Conservation (phyloP, 2,113 vertebrate genomes). For the Sminthopsis crassicaudata region DNA sequence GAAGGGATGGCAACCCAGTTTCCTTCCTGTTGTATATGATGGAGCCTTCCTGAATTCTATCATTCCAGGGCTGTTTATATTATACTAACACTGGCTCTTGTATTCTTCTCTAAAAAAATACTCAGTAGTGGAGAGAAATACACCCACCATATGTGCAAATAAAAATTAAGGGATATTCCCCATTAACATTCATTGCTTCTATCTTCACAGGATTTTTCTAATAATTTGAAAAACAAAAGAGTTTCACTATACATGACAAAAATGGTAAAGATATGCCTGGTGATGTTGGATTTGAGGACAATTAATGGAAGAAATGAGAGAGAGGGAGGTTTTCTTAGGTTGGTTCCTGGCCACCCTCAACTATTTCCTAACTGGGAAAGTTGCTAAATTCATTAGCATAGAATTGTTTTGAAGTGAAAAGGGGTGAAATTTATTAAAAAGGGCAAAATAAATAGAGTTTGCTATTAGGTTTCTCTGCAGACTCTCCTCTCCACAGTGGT, state of each 20-base stretch:
- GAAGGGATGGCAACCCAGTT: neutral
- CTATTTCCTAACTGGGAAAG: neutral
- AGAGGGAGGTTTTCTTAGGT: neutral
- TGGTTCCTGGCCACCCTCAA: neutral
- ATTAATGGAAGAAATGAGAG: neutral
- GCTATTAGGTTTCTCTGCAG: constrained; percentile 9
- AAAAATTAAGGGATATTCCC: neutral
- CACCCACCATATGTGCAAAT: neutral
- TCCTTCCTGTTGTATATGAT: neutral
- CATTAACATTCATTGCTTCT: neutral
- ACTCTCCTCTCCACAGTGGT: neutral
- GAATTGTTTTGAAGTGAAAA: constrained; percentile 1
- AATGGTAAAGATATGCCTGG: neutral
- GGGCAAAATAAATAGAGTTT: constrained; percentile 30
- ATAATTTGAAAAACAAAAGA: neutral
- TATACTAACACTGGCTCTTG: neutral
- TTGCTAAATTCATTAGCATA: neutral
- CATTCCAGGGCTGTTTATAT: neutral
- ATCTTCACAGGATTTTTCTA: neutral
- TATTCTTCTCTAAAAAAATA: neutral
- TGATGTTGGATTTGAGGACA: neutral
- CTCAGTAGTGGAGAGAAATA: neutral
- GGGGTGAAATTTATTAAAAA: neutral
- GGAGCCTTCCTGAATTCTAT: neutral
- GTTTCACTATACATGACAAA: neutral